phyloP scores from a whole-genome alignment of 2,797 vertebrate species.

The Bryconaethiops microstoma region DNA sequence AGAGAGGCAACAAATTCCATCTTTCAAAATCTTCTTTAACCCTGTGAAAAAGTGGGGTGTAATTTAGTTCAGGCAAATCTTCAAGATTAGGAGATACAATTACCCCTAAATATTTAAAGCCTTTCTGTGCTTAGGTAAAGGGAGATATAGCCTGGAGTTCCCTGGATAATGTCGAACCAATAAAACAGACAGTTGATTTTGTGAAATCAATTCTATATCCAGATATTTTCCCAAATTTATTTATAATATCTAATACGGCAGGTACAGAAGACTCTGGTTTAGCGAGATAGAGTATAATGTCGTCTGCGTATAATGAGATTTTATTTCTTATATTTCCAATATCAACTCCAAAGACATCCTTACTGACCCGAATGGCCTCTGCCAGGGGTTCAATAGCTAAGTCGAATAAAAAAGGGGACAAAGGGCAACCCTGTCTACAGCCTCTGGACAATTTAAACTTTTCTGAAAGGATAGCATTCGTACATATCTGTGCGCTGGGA shows the following conservation, averaged over 20 bases:
- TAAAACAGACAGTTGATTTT: background rate
- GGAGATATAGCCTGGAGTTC: slow-evolving; percentile 22
- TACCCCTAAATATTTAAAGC: slow-evolving; percentile 37
- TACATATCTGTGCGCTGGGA: background rate
- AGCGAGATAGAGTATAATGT: background rate
- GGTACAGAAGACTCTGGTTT: background rate
- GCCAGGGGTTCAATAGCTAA: background rate
- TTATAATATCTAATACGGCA: background rate
- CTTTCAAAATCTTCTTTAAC: background rate
- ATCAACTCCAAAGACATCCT: background rate
- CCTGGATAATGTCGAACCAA: background rate
- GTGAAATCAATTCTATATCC: no score
- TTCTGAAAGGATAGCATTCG: background rate
- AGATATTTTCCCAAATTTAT: background rate
- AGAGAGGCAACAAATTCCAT: no score
- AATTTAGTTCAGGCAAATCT: slow-evolving; percentile 29
- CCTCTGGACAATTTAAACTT: background rate
- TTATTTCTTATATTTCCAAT: background rate
- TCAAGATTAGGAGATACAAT: slow-evolving; percentile 30
- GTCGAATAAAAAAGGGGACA: background rate
- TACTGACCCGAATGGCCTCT: background rate
- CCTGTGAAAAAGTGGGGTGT: background rate
- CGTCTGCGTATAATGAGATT: background rate
- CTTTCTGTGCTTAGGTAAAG: slow-evolving; percentile 32
- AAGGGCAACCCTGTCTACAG: background rate